phyloP scores from a whole-genome alignment of 1,140 invertebrate species.

The Zaprionus vittiger region DNA sequence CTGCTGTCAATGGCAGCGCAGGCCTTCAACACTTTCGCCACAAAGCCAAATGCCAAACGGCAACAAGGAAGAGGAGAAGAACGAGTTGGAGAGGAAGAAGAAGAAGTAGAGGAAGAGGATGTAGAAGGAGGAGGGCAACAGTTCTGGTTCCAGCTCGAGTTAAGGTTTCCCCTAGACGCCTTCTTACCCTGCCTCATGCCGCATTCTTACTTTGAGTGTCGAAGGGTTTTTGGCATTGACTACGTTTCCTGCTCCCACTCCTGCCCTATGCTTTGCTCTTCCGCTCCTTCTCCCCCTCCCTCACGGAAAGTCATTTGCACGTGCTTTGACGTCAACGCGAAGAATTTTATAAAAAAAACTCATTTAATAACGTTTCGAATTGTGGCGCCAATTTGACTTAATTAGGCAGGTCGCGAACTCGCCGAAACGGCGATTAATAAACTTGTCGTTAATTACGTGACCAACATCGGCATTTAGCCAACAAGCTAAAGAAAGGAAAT shows the following conservation, averaged over 20 bases:
- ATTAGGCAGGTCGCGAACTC: slow-evolving; percentile 51
- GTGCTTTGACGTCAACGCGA: slow-evolving; percentile 24
- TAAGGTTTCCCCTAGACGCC: not conserved
- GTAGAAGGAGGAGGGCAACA: not conserved
- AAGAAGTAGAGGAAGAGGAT: too few relatives aligned
- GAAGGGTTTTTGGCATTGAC: slow-evolving; percentile 26
- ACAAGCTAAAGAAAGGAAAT: slow-evolving; percentile 13
- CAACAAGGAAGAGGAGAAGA: slow-evolving; percentile 2
- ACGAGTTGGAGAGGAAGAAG: not conserved
- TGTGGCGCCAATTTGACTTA: slow-evolving; percentile 68
- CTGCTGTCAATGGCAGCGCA: slow-evolving; percentile 61
- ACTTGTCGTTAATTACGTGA: slow-evolving; percentile 73
- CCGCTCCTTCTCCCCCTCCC: not conserved
- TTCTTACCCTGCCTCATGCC: slow-evolving; percentile 25
- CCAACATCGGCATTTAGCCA: slow-evolving; percentile 51
- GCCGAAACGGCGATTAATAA: slow-evolving; percentile 63
- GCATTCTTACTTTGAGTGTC: slow-evolving; percentile 64
- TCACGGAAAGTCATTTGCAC: slow-evolving; percentile 41
- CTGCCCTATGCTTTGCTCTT: not conserved
- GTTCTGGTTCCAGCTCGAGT: not conserved
- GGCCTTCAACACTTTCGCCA: slow-evolving; percentile 54
- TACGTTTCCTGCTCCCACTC: not conserved
- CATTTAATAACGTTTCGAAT: slow-evolving; percentile 57
- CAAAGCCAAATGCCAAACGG: slow-evolving; percentile 63
- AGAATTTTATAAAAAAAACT: slow-evolving; percentile 17